phyloP scores from a whole-genome alignment of 1,140 invertebrate species.

The Brachionus koreanus region DNA sequence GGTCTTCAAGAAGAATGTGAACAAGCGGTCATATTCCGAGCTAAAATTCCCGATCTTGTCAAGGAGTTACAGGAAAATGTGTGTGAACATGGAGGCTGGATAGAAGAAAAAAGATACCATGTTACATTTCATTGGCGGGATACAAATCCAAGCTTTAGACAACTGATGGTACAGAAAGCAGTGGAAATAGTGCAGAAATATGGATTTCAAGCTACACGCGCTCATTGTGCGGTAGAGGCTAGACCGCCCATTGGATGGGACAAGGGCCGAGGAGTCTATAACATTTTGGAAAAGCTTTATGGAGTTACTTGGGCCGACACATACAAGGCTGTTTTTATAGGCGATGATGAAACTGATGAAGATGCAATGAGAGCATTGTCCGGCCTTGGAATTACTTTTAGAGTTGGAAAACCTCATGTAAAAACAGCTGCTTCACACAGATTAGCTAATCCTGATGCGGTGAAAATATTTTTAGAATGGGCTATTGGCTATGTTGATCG shows the following conservation, averaged over 20 bases:
- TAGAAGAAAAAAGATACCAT: slow-evolving; percentile 81
- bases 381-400: slow-evolving; percentile 79
- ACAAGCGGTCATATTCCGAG: slow-evolving; percentile 8
- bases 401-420: slow-evolving; percentile 60
- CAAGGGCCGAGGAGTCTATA: slow-evolving; percentile 79
- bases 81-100: slow-evolving; percentile 80
- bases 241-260: slow-evolving; percentile 84
- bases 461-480: slow-evolving; percentile 38
- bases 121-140: slow-evolving; percentile 83
- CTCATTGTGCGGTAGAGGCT: slow-evolving; percentile 80
- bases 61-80: slow-evolving; percentile 77
- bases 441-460: slow-evolving; percentile 20
- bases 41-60: slow-evolving; percentile 72
- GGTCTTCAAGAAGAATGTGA: slow-evolving; percentile 72
- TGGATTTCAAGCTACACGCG: slow-evolving; percentile 49
- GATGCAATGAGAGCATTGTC: slow-evolving; percentile 77
- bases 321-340: slow-evolving; percentile 81
- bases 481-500: slow-evolving; percentile 15
- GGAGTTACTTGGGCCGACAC: slow-evolving; percentile 84
- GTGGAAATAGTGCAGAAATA: slow-evolving; percentile 9
- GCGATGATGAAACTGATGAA: slow-evolving; percentile 83
- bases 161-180: slow-evolving; percentile 61
- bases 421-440: slow-evolving; percentile 37
- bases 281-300: slow-evolving; percentile 79
- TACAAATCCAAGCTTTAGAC: slow-evolving; percentile 55